Percentiles rank a stretch among this genome's conserved stretches.
These are phyloP conservation scores for Cyphomyrus discorhynchus DNA, from an alignment of 2,113 vertebrate genomes.

Conservation along the genomic window DNA sequence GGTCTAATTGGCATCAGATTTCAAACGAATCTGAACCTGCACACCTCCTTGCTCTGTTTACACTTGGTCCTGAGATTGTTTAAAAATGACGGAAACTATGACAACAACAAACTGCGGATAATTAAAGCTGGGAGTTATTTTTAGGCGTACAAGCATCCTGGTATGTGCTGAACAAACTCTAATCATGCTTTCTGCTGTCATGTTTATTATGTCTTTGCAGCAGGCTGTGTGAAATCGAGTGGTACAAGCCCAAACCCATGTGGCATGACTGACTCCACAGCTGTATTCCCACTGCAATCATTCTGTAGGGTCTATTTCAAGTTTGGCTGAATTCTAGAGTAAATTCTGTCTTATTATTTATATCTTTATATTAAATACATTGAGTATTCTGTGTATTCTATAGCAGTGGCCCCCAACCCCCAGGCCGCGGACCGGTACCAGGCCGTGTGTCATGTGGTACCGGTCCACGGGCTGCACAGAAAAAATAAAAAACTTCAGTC, in stretches of 20 bases:
- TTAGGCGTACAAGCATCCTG: neutral
- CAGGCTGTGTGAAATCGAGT: neutral
- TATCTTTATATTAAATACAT: neutral
- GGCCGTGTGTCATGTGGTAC: too few species aligned
- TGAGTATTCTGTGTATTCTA: neutral
- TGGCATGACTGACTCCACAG: neutral
- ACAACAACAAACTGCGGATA: neutral
- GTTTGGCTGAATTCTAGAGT: neutral
- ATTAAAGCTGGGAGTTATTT: neutral
- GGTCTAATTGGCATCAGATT: slow-evolving; percentile 51
- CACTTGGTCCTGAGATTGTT: neutral
- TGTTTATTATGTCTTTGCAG: neutral
- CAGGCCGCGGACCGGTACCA: too few species aligned
- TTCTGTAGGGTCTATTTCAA: neutral
- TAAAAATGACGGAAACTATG: neutral
- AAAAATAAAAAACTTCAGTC: too few species aligned
- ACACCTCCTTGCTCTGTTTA: neutral
- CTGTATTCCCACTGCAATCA: neutral
- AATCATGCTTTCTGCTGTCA: neutral
- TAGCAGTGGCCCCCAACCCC: neutral
- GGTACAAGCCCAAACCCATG: neutral
- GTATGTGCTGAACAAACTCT: neutral
- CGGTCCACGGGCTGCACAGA: too few species aligned
- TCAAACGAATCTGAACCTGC: slow-evolving; percentile 27
- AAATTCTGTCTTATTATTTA: neutral